Conservation (phyloP, 1,140 invertebrate species). For the Wasmannia auropunctata region DNA sequence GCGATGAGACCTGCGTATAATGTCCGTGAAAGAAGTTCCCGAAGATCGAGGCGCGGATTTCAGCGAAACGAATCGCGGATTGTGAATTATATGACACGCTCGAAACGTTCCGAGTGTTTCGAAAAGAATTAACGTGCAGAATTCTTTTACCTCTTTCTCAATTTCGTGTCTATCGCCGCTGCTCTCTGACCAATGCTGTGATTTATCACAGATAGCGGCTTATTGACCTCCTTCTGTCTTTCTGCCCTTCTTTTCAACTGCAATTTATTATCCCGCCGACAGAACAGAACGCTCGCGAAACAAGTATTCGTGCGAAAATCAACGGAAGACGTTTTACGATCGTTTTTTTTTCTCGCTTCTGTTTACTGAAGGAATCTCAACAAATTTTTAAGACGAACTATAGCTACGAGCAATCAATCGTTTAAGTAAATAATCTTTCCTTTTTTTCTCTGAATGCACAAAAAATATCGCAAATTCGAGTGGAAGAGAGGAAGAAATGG, state of each 20-base stretch:
- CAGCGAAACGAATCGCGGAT: not conserved
- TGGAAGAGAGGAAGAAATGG: not conserved
- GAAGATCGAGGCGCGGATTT: not conserved
- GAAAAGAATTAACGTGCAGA: not conserved
- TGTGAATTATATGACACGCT: not conserved
- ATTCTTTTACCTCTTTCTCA: not conserved
- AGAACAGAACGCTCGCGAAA: conserved; percentile 13
- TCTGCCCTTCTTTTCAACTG: conserved; percentile 38
- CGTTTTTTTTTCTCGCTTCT: not conserved
- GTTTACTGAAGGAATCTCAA: not conserved
- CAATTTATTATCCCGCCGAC: conserved; percentile 66
- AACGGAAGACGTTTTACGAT: conserved; percentile 12
- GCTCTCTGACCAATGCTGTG: conserved; percentile 24
- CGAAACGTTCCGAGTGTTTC: not conserved
- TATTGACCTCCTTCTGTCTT: conserved; percentile 51
- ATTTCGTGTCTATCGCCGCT: not conserved
- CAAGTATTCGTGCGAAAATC: not conserved
- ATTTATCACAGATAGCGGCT: conserved; percentile 57
- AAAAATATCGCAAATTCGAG: not conserved
- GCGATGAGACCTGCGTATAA: not conserved
- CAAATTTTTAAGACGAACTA: not conserved
- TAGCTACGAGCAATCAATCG: not conserved
- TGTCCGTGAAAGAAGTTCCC: not conserved
- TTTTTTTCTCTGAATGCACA: not conserved
- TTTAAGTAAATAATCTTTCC: not conserved